Evolutionary conservation across 2,113 vertebrate species (phyloP), one percentile per base, ranked within the genome.

Genomic region (Euleptes europaea): DNA sequence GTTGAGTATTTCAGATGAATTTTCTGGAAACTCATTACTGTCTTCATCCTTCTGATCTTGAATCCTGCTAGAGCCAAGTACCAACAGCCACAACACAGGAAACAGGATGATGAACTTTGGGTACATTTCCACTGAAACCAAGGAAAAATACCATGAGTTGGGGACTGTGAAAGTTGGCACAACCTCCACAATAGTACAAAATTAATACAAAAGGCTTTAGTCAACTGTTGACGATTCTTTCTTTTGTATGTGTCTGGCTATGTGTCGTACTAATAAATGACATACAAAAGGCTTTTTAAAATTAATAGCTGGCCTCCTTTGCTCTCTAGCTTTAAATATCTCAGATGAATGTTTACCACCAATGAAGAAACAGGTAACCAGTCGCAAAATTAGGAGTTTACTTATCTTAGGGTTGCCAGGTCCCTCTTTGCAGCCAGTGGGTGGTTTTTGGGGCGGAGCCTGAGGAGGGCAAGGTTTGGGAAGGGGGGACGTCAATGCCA

Each of bases 21-120:
- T 86, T 75, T 95, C 94, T n/a, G 84, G 71, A 38, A 94, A 94
- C n/a, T 95, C 93, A 0, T 91, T 90, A 86, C 93, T 94, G 33
- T 95, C 93, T 0, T 95, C 93, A 38, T 73, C 79, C 40, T 89
- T 89, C 88, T 95, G 96, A 88, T 94, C 94, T 3, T 75, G 93
- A 78, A 95, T 88, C 49, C 95, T 88, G 15, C 88, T 90, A 82
- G 89, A 95, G 88, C 94, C 93, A 90, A 97, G 90, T 84, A 94
- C 80, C 1, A 95, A 86, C 33, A 97, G 93, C 88, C 92, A 83
- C 60, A 98, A 90, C 82, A 96, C 88, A 73, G 69, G 84, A 73
- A 92, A 91, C 84, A 96, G 89, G 86, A 95, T 80, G 42, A 73
- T 90, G 88, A 89, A 87, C 81, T 86, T 93, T 88, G 26, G 85